These are phyloP conservation scores for Neolamprologus caudopunctatus DNA, from an alignment of 2,113 vertebrate genomes.

Conservation along the genomic window DNA sequence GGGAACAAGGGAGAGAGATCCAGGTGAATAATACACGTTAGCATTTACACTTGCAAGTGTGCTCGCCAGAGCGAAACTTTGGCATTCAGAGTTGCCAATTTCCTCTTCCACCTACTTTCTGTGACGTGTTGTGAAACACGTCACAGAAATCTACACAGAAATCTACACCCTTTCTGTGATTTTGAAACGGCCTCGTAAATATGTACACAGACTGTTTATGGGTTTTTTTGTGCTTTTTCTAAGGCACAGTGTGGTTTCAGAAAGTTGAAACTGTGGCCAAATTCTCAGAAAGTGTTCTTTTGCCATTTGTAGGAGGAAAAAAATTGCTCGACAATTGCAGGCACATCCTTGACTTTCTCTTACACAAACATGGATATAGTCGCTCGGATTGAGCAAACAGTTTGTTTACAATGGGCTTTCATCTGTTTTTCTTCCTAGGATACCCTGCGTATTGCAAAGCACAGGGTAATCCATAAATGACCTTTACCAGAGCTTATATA, in stretches of 20 bases:
- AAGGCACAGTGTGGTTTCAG: neutral
- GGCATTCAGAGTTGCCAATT: neutral
- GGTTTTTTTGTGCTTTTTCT: neutral
- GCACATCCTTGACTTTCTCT: neutral
- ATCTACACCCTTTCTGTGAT: constrained; percentile 5
- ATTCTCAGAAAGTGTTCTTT: neutral
- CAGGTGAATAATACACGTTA: neutral
- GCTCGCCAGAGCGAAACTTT: constrained; percentile 25
- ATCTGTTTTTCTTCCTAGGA: neutral
- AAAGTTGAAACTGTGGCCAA: neutral
- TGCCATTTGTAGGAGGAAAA: neutral
- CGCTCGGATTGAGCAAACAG: neutral
- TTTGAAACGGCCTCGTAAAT: neutral
- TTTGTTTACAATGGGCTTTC: neutral
- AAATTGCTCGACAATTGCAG: neutral
- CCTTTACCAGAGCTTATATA: neutral
- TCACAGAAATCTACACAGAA: too few species aligned
- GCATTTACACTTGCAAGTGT: neutral
- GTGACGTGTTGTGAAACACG: constrained; percentile 21
- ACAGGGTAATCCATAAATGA: neutral
- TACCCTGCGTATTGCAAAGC: neutral
- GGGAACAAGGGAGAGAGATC: neutral
- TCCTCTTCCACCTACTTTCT: constrained; percentile 5
- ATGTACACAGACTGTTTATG: neutral
- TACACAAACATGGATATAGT: neutral